phyloP scores from a whole-genome alignment of 2,113 vertebrate species.

The Climacteris rufus region DNA sequence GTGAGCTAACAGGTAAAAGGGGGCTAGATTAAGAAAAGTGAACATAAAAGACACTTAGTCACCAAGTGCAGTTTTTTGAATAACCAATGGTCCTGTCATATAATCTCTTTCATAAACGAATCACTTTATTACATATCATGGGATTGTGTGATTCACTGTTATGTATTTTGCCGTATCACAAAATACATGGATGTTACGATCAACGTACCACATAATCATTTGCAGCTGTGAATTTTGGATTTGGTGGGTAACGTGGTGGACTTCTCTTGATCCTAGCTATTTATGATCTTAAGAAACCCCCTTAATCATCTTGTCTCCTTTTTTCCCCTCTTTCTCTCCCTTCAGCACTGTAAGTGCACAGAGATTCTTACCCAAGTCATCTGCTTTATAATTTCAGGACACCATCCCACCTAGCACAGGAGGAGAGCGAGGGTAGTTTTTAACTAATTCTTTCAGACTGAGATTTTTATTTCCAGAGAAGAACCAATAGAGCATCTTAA shows the following conservation, averaged over 20 bases:
- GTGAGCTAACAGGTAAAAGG: not conserved
- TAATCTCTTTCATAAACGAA: not conserved
- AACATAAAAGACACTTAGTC: not conserved
- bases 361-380: not conserved
- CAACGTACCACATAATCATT: fast-evolving
- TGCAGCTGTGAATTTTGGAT: not conserved
- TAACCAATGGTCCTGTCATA: not conserved
- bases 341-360: not conserved
- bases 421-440: not conserved
- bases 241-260: not conserved
- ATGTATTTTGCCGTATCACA: not conserved
- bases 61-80: not conserved
- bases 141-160: not conserved
- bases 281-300: not conserved
- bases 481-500: not conserved
- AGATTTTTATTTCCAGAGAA: not conserved
- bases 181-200: not conserved
- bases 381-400: not conserved
- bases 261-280: not conserved
- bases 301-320: not conserved
- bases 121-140: not conserved
- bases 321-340: not conserved
- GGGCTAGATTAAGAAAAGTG: not conserved
- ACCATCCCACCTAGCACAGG: not conserved
- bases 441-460: not conserved